Base-by-base conservation (phyloP, 2,888 invertebrate genomes). In the Ectemnius cavifrons region DNA sequence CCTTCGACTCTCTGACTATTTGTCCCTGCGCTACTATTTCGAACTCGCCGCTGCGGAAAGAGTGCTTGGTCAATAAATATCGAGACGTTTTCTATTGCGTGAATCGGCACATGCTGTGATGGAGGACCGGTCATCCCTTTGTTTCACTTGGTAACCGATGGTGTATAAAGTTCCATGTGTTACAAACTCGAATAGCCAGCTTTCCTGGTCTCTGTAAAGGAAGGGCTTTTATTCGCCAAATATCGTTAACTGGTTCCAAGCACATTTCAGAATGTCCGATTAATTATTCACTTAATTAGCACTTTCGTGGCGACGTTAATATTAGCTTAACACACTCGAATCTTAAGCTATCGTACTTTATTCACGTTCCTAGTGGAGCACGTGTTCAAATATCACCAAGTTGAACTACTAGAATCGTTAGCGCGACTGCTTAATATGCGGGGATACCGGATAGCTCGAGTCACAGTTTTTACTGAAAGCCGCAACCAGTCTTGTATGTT, bases 251-350 rank as follows among this genome's bases (percentile, higher is more conserved):
- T 37, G 8, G 1, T 37, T 11, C 8, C 8, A 37, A 4, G 2
- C 8, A 8, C 37, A 37, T 37, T 37, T 37, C 6, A 4, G 8
- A 8, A 6, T 37, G 2, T 37, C 37, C 37, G 37, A 37, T 37
- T 23, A 45, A 63, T 46, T 63, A 63, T 59, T 63, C 63, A 66
- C 46, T 46, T 49, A 20, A 66, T 71, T 63, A 67, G 37, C 61
- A 13, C 4, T 5, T 13, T 28, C 20, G 11, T 16, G 11, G 47
- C 47, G 52, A 62, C 47, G 49, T 61, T 27, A 23, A 16, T 57
- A 49, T 4, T 37, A 57, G 45, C 23, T 62, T 47, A 14, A 14
- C 62, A 27, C 3, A n/a, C 49, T 49, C 65, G 57, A 45, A 14
- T 20, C 58, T 28, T 60, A 1, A 28, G 27, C n/a, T 16, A 1